Evolutionary conservation across 1,140 invertebrate species (phyloP), one percentile per base, ranked within the genome.

Genomic region (Riptortus pedestris): DNA sequence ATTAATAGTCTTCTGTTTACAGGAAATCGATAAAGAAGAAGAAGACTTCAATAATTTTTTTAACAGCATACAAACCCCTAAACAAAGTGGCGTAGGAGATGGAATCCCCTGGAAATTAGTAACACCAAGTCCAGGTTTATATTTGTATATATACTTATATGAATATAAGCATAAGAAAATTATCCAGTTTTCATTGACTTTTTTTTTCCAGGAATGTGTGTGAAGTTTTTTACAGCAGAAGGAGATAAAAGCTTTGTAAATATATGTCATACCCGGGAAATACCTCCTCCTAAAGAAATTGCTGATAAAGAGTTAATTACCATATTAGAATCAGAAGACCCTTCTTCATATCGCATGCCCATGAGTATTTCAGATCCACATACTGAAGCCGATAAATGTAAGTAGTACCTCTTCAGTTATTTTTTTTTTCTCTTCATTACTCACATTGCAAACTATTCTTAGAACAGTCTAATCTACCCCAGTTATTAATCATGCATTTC

Each of bases 331-430:
- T 84, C 85, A 1, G 84, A 90, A 60, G 81, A 85, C 62, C 79
- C 84, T 0, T 80, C 81, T 4, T 79, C 79, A 47, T 94, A 85
- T 72, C 77, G 85, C 59, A 82, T 95, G 48, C 91, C 92, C 1
- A 89, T 95, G 86, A 92, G 90, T 72, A 86, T 95, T 67, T 91
- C 90, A 0, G 83, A 86, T 71, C 80, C 85, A 51, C 85, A 87
- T 68, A 77, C 78, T 14, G 90, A 92, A 71, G 74, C 77, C 24
- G 91, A 93, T 73, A 93, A 91, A 74, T 81, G 81, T 82, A 72
- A 73, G 70, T 64, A 12, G 45, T 18, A 51, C 22, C 18, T 22
- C 38, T 11, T 26, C n/a, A n/a, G n/a, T 61, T n/a, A 20, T 33
- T 18, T 63, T 11, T 29, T 11, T 51, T 43, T 18, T 18, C 7